Base-by-base conservation (phyloP, 2,888 invertebrate species). In the Leucoptera coffeella region DNA sequence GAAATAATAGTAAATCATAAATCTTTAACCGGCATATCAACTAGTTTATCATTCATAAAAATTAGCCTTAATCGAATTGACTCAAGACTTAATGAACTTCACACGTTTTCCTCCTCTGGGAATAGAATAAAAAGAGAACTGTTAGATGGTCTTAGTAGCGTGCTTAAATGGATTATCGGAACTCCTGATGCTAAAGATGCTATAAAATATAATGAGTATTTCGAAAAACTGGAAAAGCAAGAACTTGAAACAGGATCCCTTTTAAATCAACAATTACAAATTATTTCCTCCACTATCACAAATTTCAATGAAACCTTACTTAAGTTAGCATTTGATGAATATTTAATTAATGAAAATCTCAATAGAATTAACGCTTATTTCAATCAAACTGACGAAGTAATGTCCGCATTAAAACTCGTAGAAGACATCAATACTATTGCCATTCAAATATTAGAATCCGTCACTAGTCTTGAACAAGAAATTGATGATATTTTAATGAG, bases 101-200 rank as follows among this genome's bases (percentile, higher is more conserved):
- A n/a, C n/a, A n/a, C n/a, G n/a, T n/a, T n/a, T n/a, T n/a, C n/a
- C n/a, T n/a, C n/a, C n/a, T n/a, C n/a, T n/a, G n/a, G n/a, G n/a
- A n/a, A n/a, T n/a, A n/a, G n/a, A n/a, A n/a, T n/a, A 3, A 42
- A 41, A 32, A 25, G 41, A 10, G 40, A 43, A 38, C 15, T 41
- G 2, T 11, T 42, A 8, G 39, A 44, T 15, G 43, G 37, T 6
- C 20, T 43, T 9, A 35, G 43, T 22, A 33, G 38, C 3, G 20
- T 43, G 5, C 23, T 41, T 3, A 41, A 41, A 39, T 42, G 35
- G 31, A 36, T 43, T 0, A 40, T 42, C 8, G 40, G 40, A 11
- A 43, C 42, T 12, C 41, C 42, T 1, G 41, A 44, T 22, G 38
- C 43, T 2, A 38, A 35, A 30, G 38, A 42, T 23, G 39, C 42